These are phyloP conservation scores for Thymallus thymallus DNA, from an alignment of 2,113 vertebrate species.

Conservation along the genomic window DNA sequence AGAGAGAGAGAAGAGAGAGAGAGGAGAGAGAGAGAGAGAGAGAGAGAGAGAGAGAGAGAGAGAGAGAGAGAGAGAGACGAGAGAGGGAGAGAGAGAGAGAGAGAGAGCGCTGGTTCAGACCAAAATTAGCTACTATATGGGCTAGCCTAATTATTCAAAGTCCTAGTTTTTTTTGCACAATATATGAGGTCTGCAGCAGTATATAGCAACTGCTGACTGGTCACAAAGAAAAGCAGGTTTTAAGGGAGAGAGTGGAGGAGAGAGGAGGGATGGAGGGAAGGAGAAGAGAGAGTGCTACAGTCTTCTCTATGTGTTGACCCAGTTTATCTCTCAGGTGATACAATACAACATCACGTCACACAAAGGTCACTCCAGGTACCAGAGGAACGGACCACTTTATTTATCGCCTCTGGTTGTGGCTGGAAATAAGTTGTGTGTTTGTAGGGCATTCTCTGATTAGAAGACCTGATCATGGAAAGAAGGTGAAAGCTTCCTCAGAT, in stretches of 20 bases:
- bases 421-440: constrained; percentile 45
- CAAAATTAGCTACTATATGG: constrained; percentile 9
- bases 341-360: constrained; percentile 63
- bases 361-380: constrained; percentile 66
- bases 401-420: constrained; percentile 27
- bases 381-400: constrained; percentile 34
- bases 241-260: background rate
- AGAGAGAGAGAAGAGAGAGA: too few species aligned
- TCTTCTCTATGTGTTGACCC: constrained; percentile 51
- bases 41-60: background rate
- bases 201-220: constrained; percentile 54
- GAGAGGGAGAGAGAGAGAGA: constrained; percentile 21
- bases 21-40: background rate
- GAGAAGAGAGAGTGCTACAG: background rate
- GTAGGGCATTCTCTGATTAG: constrained; percentile 23
- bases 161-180: constrained; percentile 46
- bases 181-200: constrained; percentile 44
- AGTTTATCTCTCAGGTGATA: constrained; percentile 74
- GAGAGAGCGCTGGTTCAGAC: background rate
- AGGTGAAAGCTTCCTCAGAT: too few species aligned
- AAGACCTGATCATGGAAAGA: background rate
- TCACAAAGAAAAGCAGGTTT: constrained; percentile 27
- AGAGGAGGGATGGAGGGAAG: background rate
- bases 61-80: background rate
- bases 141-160: constrained; percentile 46